These are phyloP conservation scores for Heliconius cydno DNA, from an alignment of 2,888 invertebrate genomes.

Conservation along the genomic window DNA sequence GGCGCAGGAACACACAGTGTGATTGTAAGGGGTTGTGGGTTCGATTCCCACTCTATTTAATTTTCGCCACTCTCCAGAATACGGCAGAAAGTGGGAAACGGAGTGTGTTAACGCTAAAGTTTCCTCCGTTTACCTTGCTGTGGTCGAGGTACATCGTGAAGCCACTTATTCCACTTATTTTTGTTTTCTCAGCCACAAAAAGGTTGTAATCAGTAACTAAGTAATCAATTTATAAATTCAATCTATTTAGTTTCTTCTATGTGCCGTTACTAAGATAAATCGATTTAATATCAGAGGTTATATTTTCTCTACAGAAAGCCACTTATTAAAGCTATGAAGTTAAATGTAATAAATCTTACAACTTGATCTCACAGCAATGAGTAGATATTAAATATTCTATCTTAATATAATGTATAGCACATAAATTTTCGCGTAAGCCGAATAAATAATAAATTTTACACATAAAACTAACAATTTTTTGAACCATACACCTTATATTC, in stretches of 20 bases:
- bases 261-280: neutral
- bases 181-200: neutral
- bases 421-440: neutral
- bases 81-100: no score
- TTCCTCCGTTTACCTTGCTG: no score
- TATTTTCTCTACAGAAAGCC: neutral
- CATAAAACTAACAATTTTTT: no score
- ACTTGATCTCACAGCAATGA: neutral
- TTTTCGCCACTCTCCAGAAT: no score
- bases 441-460: no score
- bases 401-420: neutral
- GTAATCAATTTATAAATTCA: neutral
- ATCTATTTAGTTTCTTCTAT: neutral
- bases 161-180: neutral
- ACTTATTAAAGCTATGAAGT: neutral
- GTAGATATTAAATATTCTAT: neutral
- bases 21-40: no score
- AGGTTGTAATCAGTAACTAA: neutral
- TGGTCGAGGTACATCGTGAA: no score
- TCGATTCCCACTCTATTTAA: no score
- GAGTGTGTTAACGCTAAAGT: no score
- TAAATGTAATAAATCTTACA: conserved; percentile 1
- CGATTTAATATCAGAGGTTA: neutral
- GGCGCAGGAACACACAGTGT: no score
- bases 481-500: no score